Evolutionary conservation across 2,888 invertebrate species (phyloP).

Genomic region (Xylota sylvarum): DNA sequence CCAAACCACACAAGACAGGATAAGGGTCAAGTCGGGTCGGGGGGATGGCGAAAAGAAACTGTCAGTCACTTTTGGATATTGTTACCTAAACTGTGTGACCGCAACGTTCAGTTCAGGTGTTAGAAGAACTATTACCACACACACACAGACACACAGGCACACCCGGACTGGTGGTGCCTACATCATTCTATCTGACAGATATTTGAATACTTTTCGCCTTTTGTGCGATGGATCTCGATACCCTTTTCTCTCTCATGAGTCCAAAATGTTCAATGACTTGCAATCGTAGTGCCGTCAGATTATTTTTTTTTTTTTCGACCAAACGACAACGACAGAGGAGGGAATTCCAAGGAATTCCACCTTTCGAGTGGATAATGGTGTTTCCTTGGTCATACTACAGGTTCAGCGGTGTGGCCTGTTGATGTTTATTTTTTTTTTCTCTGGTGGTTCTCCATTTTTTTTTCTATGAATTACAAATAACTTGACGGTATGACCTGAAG

Average conservation of each 20-base stretch:
- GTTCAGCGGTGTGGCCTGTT: slow-evolving; percentile 4
- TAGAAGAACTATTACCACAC: slow-evolving; percentile 44
- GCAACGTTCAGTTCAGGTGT: slow-evolving; percentile 58
- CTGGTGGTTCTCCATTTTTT: slow-evolving; percentile 14
- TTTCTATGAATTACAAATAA: slow-evolving; percentile 62
- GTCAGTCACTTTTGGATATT: slow-evolving; percentile 67
- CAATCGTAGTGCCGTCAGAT: slow-evolving; percentile 62
- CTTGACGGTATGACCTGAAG: slow-evolving; percentile 61
- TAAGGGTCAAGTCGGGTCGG: slow-evolving; percentile 39
- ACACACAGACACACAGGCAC: neutral
- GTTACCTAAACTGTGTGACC: slow-evolving; percentile 54
- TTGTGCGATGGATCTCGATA: slow-evolving; percentile 57
- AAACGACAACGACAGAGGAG: slow-evolving; percentile 32
- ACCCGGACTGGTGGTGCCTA: slow-evolving; percentile 38
- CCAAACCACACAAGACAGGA: slow-evolving; percentile 35
- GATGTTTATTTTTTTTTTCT: too few relatives aligned
- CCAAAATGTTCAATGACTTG: slow-evolving; percentile 65
- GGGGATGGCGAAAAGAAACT: slow-evolving; percentile 45
- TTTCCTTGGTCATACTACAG: slow-evolving; percentile 45
- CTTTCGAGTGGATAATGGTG: slow-evolving; percentile 70
- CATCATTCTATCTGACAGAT: slow-evolving; percentile 70
- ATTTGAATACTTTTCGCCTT: slow-evolving; percentile 75
- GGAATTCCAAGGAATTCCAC: slow-evolving; percentile 69
- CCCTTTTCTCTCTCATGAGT: slow-evolving; percentile 22
- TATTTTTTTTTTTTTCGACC: slow-evolving; percentile 28